Evolutionary conservation across 2,888 invertebrate species (phyloP).

Genomic region (Temnothorax unifasciatus): DNA sequence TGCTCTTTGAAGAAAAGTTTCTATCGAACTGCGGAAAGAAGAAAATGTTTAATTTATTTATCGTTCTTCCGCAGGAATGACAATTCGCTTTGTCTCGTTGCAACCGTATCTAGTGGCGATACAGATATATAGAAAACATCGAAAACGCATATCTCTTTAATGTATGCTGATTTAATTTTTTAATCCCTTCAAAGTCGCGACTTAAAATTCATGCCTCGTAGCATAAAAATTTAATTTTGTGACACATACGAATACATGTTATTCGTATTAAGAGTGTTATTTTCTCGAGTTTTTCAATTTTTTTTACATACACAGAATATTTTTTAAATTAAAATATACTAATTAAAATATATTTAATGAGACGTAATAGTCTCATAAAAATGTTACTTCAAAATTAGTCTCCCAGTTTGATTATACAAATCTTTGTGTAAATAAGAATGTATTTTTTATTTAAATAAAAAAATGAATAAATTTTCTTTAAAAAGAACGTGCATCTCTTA

Average conservation of each 20-base stretch:
- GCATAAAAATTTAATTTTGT: background rate
- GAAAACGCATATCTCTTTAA: background rate
- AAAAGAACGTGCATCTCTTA: background rate
- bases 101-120: background rate
- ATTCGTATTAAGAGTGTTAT: background rate
- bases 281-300: background rate
- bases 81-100: background rate
- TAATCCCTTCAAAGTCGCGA: background rate
- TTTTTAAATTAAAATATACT: background rate
- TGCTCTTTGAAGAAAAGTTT: slow-evolving; percentile 4
- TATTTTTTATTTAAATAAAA: background rate
- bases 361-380: slow-evolving; percentile 1
- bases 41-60: background rate
- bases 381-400: background rate
- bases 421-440: background rate
- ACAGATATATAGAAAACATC: background rate
- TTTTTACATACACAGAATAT: background rate
- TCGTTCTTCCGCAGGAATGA: background rate
- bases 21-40: background rate
- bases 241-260: background rate
- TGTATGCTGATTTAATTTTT: background rate
- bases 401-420: background rate
- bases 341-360: slow-evolving; percentile 22
- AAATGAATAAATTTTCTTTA: background rate
- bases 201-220: background rate